Conservation (phyloP, 1,140 invertebrate species). For the Hyphantria cunea region DNA sequence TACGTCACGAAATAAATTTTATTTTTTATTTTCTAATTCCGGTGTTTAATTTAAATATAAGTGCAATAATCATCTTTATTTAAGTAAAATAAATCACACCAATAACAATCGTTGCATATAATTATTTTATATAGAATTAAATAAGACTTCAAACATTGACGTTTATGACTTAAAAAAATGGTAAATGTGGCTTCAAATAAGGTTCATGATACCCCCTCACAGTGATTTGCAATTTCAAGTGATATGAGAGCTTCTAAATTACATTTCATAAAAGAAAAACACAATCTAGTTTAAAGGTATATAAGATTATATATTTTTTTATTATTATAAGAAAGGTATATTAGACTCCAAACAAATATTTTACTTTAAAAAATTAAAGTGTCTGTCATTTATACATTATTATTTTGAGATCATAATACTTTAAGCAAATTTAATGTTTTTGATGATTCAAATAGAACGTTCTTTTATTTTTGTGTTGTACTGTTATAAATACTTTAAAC, state of each 20-base stretch:
- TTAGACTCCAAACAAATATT: conserved; percentile 11
- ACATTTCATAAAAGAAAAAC: conserved; percentile 11
- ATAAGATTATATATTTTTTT: no score
- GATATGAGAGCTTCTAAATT: conserved; percentile 26
- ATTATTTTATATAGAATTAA: no score
- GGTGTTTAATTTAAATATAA: no score
- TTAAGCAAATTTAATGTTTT: conserved; percentile 3
- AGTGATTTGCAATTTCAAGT: conserved; percentile 24
- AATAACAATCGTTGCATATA: no score
- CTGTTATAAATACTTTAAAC: background rate
- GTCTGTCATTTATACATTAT: conserved; percentile 10
- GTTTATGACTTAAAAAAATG: no score
- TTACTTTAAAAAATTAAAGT: conserved; percentile 17
- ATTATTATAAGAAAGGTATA: no score
- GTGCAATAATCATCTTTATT: no score
- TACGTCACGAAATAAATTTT: background rate
- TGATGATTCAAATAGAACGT: no score
- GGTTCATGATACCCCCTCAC: conserved; percentile 9
- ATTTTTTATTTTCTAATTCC: no score
- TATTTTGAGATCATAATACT: conserved; percentile 23
- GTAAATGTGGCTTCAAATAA: background rate
- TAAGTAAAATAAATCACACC: no score
- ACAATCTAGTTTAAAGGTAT: conserved; percentile 5
- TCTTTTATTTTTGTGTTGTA: background rate
- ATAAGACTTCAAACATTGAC: no score